Base-by-base conservation (phyloP, 2,113 vertebrate species). In the Panurus biarmicus region DNA sequence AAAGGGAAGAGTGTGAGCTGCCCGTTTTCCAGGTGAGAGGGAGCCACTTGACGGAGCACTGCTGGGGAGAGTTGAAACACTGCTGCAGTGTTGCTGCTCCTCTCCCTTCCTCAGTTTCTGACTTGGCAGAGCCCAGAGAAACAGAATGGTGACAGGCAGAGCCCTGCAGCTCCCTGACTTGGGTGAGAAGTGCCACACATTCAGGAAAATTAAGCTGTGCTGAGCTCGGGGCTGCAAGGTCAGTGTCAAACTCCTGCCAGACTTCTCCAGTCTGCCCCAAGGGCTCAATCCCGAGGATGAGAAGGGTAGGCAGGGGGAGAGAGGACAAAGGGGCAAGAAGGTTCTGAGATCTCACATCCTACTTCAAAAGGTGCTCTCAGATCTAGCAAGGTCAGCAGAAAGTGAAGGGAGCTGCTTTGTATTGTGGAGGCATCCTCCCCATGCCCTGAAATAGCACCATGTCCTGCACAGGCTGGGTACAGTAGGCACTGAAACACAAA, bases 121-220 rank as follows among this genome's bases (percentile, higher is more conserved):
- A 26, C 47, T 47, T 35, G 50, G 89, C 64, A 54, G 45, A 61
- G 80, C 69, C 33, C 28, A 8, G 21, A 2, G 72, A 60, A 19
- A 5, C 4, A 0, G 2, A 10, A 5, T 9, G 21, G 26, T 1
- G 11, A 8, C 36, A 53, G 75, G 40, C 51, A 45, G 4, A 60
- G 29, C 33, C 67, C 44, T 18, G 18, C 45, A 70, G 60, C 47
- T 80, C 29, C 5, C 17, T 8, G 56, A 4, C 28, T 73, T 36
- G 4, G 24, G 33, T 61, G 57, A 38, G 65, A 28, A 3, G 11
- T 7, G 23, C 19, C 28, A 24, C n/a, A 7, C 4, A 2, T 5
- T 12, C 2, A 9, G 45, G 57, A 40, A 83, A 78, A 64, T 4
- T 24, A n/a, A 61, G 14, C 38, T 60, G 28, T 44, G 65, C 17